phyloP scores from a whole-genome alignment of 2,888 invertebrate species.

The Linnaemya vulpina region DNA sequence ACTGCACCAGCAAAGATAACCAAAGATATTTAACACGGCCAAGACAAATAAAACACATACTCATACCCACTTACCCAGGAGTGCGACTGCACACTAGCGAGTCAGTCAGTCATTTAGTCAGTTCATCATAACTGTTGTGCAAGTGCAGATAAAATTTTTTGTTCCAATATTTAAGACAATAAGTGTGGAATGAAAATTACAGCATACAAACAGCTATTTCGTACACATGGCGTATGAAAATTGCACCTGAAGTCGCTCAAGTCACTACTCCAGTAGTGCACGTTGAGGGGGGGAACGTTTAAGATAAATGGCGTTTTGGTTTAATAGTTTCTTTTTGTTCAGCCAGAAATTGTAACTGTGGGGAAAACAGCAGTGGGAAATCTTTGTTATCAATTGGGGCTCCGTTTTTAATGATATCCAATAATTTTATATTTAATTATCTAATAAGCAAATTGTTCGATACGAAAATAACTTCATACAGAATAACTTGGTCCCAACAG shows the following conservation, averaged over 20 bases:
- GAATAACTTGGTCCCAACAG: too few species aligned
- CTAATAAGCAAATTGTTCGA: not conserved
- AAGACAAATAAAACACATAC: slow-evolving; percentile 28
- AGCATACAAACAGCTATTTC: slow-evolving; percentile 24
- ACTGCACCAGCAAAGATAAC: slow-evolving; percentile 28
- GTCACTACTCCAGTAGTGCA: slow-evolving; percentile 42
- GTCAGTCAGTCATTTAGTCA: too few species aligned
- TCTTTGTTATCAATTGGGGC: not conserved
- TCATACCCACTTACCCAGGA: slow-evolving; percentile 4
- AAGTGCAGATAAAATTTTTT: slow-evolving; percentile 12
- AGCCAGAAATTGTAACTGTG: slow-evolving; percentile 11
- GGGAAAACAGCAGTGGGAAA: slow-evolving; percentile 22
- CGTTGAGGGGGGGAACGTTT: slow-evolving; percentile 15
- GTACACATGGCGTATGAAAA: slow-evolving; percentile 1
- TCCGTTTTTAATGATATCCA: not conserved
- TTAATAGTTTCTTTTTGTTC: not conserved
- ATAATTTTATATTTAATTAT: slow-evolving; percentile 1
- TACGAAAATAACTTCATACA: not conserved
- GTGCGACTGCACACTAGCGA: not conserved
- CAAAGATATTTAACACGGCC: slow-evolving; percentile 41
- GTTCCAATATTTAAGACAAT: slow-evolving; percentile 55
- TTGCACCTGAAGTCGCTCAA: slow-evolving; percentile 43
- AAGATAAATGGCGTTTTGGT: slow-evolving; percentile 47
- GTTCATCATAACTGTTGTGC: slow-evolving; percentile 37
- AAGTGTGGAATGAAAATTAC: slow-evolving; percentile 57